Base-by-base conservation (phyloP, 1,140 invertebrate species). In the Nephila pilipes region DNA sequence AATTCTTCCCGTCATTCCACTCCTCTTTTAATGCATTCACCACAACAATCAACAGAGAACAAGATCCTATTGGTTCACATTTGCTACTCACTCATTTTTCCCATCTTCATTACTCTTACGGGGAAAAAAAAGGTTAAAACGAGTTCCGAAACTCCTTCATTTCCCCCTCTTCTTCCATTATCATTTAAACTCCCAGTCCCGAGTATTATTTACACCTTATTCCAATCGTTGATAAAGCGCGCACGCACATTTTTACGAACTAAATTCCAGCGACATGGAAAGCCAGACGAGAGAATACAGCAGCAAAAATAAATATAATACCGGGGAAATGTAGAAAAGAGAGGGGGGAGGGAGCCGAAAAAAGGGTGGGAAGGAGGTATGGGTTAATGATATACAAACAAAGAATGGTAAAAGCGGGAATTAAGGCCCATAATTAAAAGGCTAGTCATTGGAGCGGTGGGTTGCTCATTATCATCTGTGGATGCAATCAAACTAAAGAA, bases 331-430 rank as follows among this genome's bases (percentile, higher is more conserved):
- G n/a, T 12, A 12, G 8, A 25, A 65, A 69, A 36, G 60, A 29
- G 10, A 57, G 58, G 16, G 65, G n/a, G 29, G 75, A 69, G 22
- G 54, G 25, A 20, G 87, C 14, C 1, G 20, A 80, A 90, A 90
- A 80, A 60, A 32, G 63, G 83, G 83, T 29, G 29, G 87, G 25
- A 60, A 55, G 60, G 60, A 38, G 29, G 80, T 38, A 60, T 12
- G 90, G 65, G 91, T 93, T 93, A 93, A 93, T 93, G 91, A 93
- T 93, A 93, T 93, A 93, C 91, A 93, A 93, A 93, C 91, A 93
- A 93, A 93, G 91, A 93, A 93, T 87, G 81, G 91, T 87, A 81
- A 93, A 93, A 93, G 91, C 91, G 91, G 91, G 91, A 93, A 93
- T 93, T 93, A 93, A 80, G 91, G 46, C 29, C 91, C 91, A 93